phyloP scores from a whole-genome alignment of 2,888 invertebrate genomes.

The Caenorhabditis plicata region DNA sequence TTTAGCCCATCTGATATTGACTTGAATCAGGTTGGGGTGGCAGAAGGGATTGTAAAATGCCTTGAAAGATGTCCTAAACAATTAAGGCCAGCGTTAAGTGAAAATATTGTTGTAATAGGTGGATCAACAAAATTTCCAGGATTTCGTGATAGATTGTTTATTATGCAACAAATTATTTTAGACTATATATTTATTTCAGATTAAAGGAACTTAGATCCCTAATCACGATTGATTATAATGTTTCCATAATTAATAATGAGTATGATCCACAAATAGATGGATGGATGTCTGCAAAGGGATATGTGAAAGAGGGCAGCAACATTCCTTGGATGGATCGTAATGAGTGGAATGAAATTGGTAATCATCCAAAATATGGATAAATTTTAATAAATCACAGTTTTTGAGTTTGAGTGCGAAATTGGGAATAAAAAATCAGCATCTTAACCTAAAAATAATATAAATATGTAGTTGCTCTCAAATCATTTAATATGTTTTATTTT shows the following conservation, averaged over 20 bases:
- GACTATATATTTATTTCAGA: slow-evolving; percentile 7
- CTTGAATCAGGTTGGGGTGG: slow-evolving; percentile 84
- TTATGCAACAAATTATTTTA: not conserved
- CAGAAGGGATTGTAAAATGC: slow-evolving; percentile 31
- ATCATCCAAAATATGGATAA: too few relatives aligned
- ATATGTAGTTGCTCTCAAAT: too few relatives aligned
- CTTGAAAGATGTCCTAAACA: slow-evolving; percentile 64
- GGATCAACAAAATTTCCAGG: slow-evolving; percentile 81
- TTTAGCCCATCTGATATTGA: slow-evolving; percentile 92
- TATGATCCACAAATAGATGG: slow-evolving; percentile 43
- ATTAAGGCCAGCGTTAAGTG: slow-evolving; percentile 77
- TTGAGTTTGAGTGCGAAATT: too few relatives aligned
- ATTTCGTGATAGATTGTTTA: slow-evolving; percentile 76
- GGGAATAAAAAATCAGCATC: too few relatives aligned
- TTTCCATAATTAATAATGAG: slow-evolving; percentile 14
- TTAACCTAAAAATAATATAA: too few relatives aligned
- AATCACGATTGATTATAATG: slow-evolving; percentile 19
- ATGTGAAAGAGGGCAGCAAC: slow-evolving; percentile 2
- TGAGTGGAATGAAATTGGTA: slow-evolving; percentile 53
- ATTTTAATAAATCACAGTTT: too few relatives aligned
- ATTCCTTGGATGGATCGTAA: slow-evolving; percentile 37
- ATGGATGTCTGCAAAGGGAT: slow-evolving; percentile 42
- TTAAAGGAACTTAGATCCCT: slow-evolving; percentile 30
- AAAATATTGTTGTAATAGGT: slow-evolving; percentile 80
- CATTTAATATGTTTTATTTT: too few relatives aligned